Base-by-base conservation (phyloP, 2,113 vertebrate species). In the Orientallactaga bullata region DNA sequence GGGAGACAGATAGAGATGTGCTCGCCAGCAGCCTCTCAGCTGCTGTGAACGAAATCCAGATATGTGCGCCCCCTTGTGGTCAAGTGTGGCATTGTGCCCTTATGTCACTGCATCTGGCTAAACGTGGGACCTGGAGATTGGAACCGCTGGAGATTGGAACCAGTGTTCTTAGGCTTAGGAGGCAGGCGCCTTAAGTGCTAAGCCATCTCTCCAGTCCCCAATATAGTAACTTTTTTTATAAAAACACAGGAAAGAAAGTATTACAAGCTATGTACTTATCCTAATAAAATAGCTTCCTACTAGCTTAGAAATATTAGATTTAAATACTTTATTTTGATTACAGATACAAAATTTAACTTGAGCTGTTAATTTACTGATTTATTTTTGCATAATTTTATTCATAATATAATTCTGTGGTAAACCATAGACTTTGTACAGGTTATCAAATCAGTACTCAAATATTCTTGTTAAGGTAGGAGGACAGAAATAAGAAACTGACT, bases 321-420 rank as follows among this genome's bases (percentile, higher is more conserved):
- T 83, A 86, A 84, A 30, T 72, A 90, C 39, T 86, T 88, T 68
- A 13, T 83, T 69, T 35, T 85, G 79, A 82, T 79, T 65, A 89
- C 5, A 86, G 66, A 51, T 11, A 35, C 18, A 8, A 47, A 80
- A 76, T 71, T 92, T 69, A 83, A 81, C 10, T 66, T 7, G 32
- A 83, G 6, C 84, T 88, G 5, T 21, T 24, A 69, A 23, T 89
- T 88, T 93, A 30, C 9, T 68, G 66, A 51, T 74, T 89, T 93
- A 37, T 77, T 92, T 76, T 85, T 47, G 51, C 86, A 66, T 78
- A 76, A 47, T 55, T 88, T 83, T 63, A 84, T 78, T 81, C 23
- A 81, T 23, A 85, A 0, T 35, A 1, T 69, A 74, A 55, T 71
- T 20, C 51, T 85, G 85, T 73, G 9, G 20, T 47, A 91, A 84